Percentiles rank a stretch among this genome's conserved stretches.
These are phyloP conservation scores for Ptilorrhoa leucosticta DNA, from an alignment of 2,113 vertebrate genomes.

Conservation along the genomic window DNA sequence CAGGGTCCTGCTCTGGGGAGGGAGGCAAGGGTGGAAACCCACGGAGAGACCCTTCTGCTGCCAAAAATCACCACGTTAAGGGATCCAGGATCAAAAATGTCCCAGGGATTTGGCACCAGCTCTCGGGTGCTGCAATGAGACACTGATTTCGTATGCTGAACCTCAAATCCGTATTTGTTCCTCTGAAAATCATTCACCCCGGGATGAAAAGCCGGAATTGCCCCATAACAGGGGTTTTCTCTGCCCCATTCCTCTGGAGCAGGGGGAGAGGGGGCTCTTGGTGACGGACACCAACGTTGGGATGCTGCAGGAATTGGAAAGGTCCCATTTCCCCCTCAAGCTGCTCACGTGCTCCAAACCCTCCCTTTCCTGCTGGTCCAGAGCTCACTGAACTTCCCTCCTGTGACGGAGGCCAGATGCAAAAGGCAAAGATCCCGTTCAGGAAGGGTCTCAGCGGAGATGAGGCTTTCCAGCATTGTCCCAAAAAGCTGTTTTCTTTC, in stretches of 20 bases:
- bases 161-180: neutral
- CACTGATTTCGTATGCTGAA: fast-evolving
- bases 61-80: neutral
- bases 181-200: neutral
- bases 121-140: neutral
- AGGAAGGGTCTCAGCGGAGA: neutral
- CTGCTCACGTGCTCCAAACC: fast-evolving
- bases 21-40: neutral
- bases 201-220: neutral
- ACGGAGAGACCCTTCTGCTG: neutral
- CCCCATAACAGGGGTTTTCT: fast-evolving
- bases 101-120: neutral
- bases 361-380: neutral
- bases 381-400: neutral
- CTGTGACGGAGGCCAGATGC: fast-evolving
- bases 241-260: neutral
- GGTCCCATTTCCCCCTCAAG: neutral
- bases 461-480: neutral
- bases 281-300: fast-evolving
- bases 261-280: neutral
- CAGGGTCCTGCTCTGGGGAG: neutral
- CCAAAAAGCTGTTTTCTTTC: neutral
- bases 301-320: neutral
- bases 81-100: neutral
- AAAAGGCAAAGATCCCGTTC: fast-evolving